A percentile compares a stretch with the other conserved stretches of the same genome.
Conservation (phyloP, 2,113 vertebrate species). For the Nothoprocta pentlandii region DNA sequence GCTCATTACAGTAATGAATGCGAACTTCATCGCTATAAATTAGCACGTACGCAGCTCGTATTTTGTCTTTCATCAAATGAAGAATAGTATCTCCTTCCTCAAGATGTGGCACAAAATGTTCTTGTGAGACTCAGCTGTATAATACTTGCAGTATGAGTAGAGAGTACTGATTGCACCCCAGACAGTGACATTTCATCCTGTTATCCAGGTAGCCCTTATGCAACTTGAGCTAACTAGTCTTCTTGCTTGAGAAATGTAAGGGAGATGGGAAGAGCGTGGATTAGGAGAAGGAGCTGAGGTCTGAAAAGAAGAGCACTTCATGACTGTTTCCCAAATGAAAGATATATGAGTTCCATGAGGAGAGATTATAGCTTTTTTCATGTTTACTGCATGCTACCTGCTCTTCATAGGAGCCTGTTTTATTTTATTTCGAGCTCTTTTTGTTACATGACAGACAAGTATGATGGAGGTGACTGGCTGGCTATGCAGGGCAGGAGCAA, state of each 20-base stretch:
- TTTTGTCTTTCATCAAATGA: slow-evolving; percentile 53
- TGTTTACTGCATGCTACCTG: background rate
- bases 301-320: background rate
- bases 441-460: background rate
- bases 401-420: background rate
- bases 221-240: background rate
- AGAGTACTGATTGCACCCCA: background rate
- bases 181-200: background rate
- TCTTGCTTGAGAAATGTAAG: background rate
- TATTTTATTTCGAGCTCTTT: background rate
- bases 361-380: slow-evolving; percentile 17
- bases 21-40: slow-evolving; percentile 28
- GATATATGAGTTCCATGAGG: background rate
- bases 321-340: slow-evolving; percentile 62
- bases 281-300: background rate
- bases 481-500: background rate
- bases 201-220: background rate
- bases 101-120: slow-evolving; percentile 28
- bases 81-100: slow-evolving; percentile 22
- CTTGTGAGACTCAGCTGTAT: background rate
- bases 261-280: background rate
- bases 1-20: slow-evolving; percentile 62
- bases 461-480: background rate
- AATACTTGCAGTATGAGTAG: background rate
- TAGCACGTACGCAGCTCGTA: background rate